Evolutionary conservation across 1,140 invertebrate genomes (phyloP), one percentile per base, ranked within the genome.

Genomic region (Drosophila neocordata): DNA sequence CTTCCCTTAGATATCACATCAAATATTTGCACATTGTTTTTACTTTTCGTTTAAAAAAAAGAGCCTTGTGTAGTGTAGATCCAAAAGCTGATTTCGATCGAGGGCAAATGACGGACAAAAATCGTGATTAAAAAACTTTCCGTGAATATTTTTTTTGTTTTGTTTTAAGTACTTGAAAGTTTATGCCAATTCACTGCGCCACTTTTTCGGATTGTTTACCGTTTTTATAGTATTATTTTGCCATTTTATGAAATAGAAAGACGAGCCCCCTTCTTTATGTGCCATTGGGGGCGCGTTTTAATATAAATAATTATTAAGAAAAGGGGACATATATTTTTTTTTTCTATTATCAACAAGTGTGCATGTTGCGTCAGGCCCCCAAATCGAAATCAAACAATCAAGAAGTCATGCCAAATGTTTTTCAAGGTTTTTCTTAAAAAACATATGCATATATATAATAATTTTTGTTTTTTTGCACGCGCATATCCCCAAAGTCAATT

Each of bases 401-500:
- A 15, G 13, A 56, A 48, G 41, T 48, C 15, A 48, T 12, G 41
- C 41, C 15, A 48, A 48, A 20, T 48, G 41, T 11, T 48, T 48
- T 48, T 48, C 41, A 48, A 48, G 41, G 41, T 48, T 48, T 20
- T 48, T 12, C 12, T 9, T 4, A 18, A 15, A 11, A 11, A 1
- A 11, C 11, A 3, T 12, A 24, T 24, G 4, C 4, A 24, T 4
- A 24, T 24, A 24, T 4, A 24, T 24, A 24, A 1, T 2, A 2
- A 24, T 38, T 48, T 44, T 18, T 18, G 15, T 18, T 6, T 87
- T 85, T 87, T 85, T 85, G 82, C 82, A 78, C 82, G 82, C 82
- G 82, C 81, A 48, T 48, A 15, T 48, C 18, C 18, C 87, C 82
- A 85, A 87, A 85, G 82, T 85, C 82, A 85, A 85, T 78, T 85